Conservation (phyloP, 2,113 vertebrate genomes). For the Barbus barbus region DNA sequence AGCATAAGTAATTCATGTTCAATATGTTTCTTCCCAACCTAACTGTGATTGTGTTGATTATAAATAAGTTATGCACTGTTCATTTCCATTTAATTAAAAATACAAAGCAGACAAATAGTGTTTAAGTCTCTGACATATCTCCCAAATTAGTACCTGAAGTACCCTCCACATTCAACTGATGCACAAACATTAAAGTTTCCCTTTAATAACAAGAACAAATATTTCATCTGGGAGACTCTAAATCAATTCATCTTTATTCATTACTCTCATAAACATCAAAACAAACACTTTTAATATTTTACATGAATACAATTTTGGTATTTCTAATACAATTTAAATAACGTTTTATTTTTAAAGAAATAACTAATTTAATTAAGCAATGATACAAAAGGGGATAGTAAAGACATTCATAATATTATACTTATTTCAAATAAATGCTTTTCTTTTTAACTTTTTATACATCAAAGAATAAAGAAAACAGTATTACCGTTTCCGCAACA, state of each 20-base stretch:
- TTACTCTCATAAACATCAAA: not conserved
- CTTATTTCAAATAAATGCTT: not conserved
- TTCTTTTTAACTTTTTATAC: not conserved
- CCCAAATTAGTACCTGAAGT: not conserved
- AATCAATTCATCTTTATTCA: not conserved
- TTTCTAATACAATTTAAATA: not conserved
- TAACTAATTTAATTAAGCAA: not conserved
- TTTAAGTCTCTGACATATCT: not conserved
- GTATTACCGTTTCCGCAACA: not conserved
- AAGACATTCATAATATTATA: not conserved
- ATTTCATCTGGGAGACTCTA: not conserved
- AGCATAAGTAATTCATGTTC: not conserved
- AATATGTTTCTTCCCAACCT: not conserved
- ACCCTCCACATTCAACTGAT: slow-evolving; percentile 50
- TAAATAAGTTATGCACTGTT: not conserved
- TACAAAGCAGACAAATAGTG: not conserved
- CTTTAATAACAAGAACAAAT: not conserved
- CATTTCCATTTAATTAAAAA: not conserved
- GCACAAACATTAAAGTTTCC: not conserved
- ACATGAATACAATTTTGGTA: not conserved
- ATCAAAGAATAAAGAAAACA: too few species aligned
- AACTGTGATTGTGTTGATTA: not conserved
- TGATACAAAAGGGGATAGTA: not conserved
- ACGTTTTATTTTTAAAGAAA: not conserved
- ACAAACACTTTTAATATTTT: not conserved